Evolutionary conservation across 2,797 vertebrate species (phyloP), one percentile per base, ranked within the genome.

Genomic region (Champsocephalus esox): DNA sequence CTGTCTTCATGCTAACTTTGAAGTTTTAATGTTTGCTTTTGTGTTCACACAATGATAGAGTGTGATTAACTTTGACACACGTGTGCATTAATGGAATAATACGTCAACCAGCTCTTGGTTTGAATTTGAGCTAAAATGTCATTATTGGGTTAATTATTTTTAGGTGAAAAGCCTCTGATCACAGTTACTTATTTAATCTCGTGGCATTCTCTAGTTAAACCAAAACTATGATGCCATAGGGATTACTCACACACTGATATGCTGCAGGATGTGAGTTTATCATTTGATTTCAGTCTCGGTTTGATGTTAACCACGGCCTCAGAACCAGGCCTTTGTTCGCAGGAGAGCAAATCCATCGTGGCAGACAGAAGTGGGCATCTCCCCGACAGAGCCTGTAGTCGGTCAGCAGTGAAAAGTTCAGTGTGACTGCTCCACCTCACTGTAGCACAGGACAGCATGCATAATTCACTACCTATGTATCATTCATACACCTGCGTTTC

Each of bases 381-480:
- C 54, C 59, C 41, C 54, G 73, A 77, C 63, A 84, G 75, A 79
- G 46, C 63, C 32, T 66, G 32, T 19, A 52, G 66, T 77, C 54
- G 60, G 59, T 87, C 71, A 77, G 71, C 65, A 82, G 73, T 83
- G 75, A 91, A 87, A 87, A 81, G 82, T 90, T 88, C 61, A 77
- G 24, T 77, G 46, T 79, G 84, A 80, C 86, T 86, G 80, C 86
- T 82, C 76, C 66, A 69, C 72, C 64, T 84, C 79, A 62, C 63
- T 65, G 65, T 81, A 70, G 73, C 70, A 77, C 72, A 78, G 89
- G 76, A 78, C 75, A 73, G 67, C 66, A 81, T 91, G 77, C 83
- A 92, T 92, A 90, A 92, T 90, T 92, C 75, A 92, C 79, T 34
- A 28, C 84, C 84, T 81, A 89, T 91, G 66, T 87, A 91, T 92